phyloP scores from a whole-genome alignment of 2,888 invertebrate genomes.

The Mamestra brassicae region DNA sequence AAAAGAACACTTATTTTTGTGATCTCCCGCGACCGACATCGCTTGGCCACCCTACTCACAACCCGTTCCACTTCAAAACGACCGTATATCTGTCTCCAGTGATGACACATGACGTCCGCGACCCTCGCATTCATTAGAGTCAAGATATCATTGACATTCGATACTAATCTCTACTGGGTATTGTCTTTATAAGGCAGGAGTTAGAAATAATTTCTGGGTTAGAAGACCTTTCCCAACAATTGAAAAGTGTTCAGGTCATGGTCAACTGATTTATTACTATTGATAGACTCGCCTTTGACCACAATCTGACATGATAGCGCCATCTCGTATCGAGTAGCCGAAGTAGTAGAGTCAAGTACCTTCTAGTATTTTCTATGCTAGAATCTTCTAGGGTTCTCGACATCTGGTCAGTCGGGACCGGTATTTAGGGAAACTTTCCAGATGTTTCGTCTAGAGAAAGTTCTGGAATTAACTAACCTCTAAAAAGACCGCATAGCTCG shows the following conservation, averaged over 20 bases:
- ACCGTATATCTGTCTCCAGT: conserved; percentile 84
- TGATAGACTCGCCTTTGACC: background rate
- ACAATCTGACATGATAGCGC: no score
- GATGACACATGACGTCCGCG: conserved; percentile 88
- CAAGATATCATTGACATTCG: conserved; percentile 72
- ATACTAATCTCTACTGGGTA: conserved; percentile 34
- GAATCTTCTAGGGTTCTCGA: no score
- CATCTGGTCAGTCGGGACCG: no score
- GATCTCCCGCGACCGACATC: background rate
- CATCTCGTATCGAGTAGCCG: no score
- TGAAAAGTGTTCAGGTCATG: background rate
- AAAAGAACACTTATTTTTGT: background rate
- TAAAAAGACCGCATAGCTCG: no score
- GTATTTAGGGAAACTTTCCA: no score
- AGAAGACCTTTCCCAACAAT: background rate
- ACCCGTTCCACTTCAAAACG: conserved; percentile 82
- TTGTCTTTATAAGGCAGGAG: conserved; percentile 38
- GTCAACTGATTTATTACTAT: background rate
- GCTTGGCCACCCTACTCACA: conserved; percentile 36
- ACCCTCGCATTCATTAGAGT: conserved; percentile 65
- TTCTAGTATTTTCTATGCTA: no score
- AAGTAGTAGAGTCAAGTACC: no score
- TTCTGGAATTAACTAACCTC: no score
- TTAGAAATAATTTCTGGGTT: background rate
- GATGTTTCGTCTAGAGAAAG: no score